Conservation (phyloP, 2,888 invertebrate genomes). For the Odontothrips loti region DNA sequence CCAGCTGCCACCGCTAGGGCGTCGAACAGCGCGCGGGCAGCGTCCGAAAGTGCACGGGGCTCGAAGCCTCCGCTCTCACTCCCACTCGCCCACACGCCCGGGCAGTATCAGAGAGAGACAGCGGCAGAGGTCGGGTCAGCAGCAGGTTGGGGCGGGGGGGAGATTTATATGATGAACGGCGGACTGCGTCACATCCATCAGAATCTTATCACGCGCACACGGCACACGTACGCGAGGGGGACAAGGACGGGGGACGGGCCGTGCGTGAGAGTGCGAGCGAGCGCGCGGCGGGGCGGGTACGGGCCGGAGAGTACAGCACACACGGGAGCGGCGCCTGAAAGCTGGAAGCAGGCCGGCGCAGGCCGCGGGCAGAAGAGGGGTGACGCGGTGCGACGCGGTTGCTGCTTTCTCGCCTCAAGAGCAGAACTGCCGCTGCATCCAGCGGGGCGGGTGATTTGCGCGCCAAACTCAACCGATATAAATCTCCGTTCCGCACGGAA, state of each 20-base stretch:
- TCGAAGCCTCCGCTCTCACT: too few relatives aligned
- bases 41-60: too few relatives aligned
- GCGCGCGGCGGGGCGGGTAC: neutral
- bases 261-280: neutral
- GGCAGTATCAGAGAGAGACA: neutral
- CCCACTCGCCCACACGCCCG: neutral
- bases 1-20: too few relatives aligned
- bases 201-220: neutral
- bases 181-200: slow-evolving; percentile 11
- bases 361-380: too few relatives aligned
- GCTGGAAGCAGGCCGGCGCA: too few relatives aligned
- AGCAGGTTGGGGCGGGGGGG: neutral
- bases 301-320: too few relatives aligned
- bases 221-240: neutral
- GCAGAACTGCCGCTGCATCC: too few relatives aligned
- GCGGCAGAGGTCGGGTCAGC: neutral
- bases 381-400: too few relatives aligned
- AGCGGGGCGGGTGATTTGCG: too few relatives aligned
- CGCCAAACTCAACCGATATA: neutral
- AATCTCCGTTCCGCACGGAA: neutral
- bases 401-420: too few relatives aligned
- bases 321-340: too few relatives aligned
- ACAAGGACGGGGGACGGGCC: neutral
- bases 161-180: slow-evolving; percentile 23
- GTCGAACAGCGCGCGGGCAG: too few relatives aligned